Evolutionary conservation across 2,888 invertebrate species (phyloP).

Genomic region (Strigamia transsilvanica): DNA sequence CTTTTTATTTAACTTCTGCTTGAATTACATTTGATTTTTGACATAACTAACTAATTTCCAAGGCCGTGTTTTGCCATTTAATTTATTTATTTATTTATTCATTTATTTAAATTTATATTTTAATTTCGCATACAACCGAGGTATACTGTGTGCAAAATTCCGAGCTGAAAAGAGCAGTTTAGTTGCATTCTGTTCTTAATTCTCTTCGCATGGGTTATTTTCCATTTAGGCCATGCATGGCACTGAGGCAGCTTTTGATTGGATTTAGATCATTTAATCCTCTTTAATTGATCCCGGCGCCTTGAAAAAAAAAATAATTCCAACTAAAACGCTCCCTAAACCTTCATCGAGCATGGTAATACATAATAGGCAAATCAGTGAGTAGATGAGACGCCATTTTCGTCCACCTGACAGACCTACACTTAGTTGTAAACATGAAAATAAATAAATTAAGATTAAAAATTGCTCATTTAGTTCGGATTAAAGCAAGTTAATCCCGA

Average conservation of each 20-base stretch:
- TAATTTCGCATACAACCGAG: neutral
- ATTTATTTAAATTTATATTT: conserved; percentile 7
- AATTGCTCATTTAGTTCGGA: neutral
- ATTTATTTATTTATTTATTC: conserved; percentile 9
- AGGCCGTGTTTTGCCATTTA: neutral
- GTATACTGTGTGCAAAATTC: neutral
- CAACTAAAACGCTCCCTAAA: neutral
- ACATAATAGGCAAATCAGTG: conserved; percentile 20
- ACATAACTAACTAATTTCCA: neutral
- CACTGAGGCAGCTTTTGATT: conserved; percentile 30
- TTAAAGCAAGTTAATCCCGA: neutral
- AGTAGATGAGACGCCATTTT: conserved; percentile 32
- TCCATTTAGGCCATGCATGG: conserved; percentile 38
- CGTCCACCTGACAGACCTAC: conserved; percentile 40
- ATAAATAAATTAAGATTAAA: neutral
- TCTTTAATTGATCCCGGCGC: conserved; percentile 7
- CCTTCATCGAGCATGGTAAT: conserved; percentile 24
- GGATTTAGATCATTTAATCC: conserved; percentile 32
- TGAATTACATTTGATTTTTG: neutral
- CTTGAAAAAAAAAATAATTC: conserved; percentile 4
- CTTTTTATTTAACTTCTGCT: conserved; percentile 12
- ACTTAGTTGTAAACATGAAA: conserved; percentile 21
- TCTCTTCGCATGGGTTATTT: conserved; percentile 39
- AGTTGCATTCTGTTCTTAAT: conserved; percentile 43
- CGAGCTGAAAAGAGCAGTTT: conserved; percentile 32